Conservation (phyloP, 2,113 vertebrate species). For the Pseudolaguvia tuberculata region DNA sequence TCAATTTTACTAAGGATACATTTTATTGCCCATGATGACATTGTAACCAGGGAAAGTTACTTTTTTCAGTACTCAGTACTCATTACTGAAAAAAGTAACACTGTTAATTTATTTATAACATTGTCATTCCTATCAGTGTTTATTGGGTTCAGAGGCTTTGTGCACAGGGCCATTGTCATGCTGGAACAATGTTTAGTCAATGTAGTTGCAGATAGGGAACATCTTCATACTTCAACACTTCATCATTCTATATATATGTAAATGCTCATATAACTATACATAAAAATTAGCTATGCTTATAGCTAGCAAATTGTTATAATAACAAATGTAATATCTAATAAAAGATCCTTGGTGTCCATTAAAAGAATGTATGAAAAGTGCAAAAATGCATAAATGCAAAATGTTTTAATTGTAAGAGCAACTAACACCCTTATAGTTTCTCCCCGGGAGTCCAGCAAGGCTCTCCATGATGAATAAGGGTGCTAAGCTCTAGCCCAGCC, state of each 20-base stretch:
- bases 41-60: too few relatives aligned
- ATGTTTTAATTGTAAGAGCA: background rate
- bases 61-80: too few relatives aligned
- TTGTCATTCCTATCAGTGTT: too few relatives aligned
- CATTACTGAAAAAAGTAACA: too few relatives aligned
- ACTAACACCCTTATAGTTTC: background rate
- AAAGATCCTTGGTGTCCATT: background rate
- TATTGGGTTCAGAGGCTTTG: too few relatives aligned
- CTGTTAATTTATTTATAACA: too few relatives aligned
- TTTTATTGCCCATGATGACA: too few relatives aligned
- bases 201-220: too few relatives aligned
- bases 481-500: slow-evolving; percentile 45
- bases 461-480: slow-evolving; percentile 25
- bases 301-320: background rate
- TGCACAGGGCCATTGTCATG: too few relatives aligned
- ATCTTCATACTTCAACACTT: too few relatives aligned
- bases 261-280: background rate
- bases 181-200: too few relatives aligned
- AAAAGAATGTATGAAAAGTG: background rate
- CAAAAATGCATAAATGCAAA: background rate
- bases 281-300: background rate
- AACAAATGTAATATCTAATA: background rate
- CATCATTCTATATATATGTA: background rate
- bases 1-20: too few relatives aligned
- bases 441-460: slow-evolving; percentile 28